Evolutionary conservation across 2,888 invertebrate genomes (phyloP), one percentile per base, ranked within the genome.

Genomic region (Calliphora vomitoria): DNA sequence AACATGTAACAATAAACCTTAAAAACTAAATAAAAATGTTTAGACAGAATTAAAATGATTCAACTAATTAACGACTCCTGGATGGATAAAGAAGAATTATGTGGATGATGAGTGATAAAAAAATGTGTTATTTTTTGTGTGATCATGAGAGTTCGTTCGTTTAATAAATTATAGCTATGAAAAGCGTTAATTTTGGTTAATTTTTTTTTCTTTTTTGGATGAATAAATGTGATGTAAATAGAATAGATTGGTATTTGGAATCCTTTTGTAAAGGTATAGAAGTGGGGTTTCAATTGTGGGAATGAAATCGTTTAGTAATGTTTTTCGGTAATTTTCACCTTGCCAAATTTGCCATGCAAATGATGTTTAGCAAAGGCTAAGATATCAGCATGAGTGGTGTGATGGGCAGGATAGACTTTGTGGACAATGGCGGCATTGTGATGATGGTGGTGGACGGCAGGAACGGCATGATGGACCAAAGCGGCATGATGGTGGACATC

Each of bases 291-390:
- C 35, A 35, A 35, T 31, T 81, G 66, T 83, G 84, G 83, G 86
- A 69, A 84, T 90, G 91, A 90, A 91, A 92, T 92, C 91, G 91
- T 90, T 91, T 90, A 92, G 89, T 92, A 93, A 92, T 92, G 93
- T 82, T 91, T 93, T 91, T 93, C 93, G 85, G 90, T 92, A 89
- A 93, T 92, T 90, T 90, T 91, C 84, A 93, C 91, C 88, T 93
- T 93, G 89, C 93, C 93, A 87, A 90, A 92, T 89, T 93, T 93
- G 75, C 93, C 93, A 75, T 92, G 93, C 89, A 92, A 88, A 69
- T 92, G 91, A 82, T 92, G 92, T 71, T 93, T 93, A 87, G 92
- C 92, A 85, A 93, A 90, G 88, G 92, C 89, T 89, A 92, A 85
- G 47, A 92, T 85, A 86, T 91, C 91, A 66, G 90, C 82, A 83